Evolutionary conservation across 2,797 vertebrate genomes (phyloP), one percentile per base, ranked within the genome.

Genomic region (Scomberomorus guttatus): DNA sequence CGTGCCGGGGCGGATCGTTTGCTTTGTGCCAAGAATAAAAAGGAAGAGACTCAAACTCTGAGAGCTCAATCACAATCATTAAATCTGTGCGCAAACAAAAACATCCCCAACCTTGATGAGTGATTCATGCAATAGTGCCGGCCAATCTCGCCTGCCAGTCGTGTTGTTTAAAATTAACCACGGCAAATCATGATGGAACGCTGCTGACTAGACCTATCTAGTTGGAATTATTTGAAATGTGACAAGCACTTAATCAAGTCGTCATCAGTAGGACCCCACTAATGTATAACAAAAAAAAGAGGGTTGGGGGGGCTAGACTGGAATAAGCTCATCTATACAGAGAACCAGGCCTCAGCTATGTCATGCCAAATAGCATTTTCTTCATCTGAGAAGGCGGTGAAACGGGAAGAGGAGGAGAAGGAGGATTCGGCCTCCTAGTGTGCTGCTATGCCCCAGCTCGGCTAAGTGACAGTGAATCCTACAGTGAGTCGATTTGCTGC

Each of bases 401-500:
- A 90, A 90, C 65, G 54, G 55, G 72, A 66, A 69, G 64, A 81
- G 70, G 68, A 80, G 73, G 84, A 69, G 66, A 67, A 82, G 84
- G 81, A 85, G 77, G 82, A 86, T 84, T 82, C 70, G 86, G 86
- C 84, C 85, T 88, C 87, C 87, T 86, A 52, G 83, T 37, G 88
- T 3, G 83, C 81, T 65, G 89, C 84, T 75, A 55, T 87, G 87
- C 85, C 86, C 87, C 84, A 56, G 86, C 84, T 90, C 79, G 34
- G 76, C 81, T 90, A 92, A 93, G 89, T 91, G 91, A 94, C 92
- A 88, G 87, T 67, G 90, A 90, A 91, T 93, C 89, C 88, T 82
- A 90, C 89, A 90, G 87, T 78, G 87, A 93, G 91, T 92, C 85
- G 81, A 88, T 93, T 92, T 93, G 88, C 90, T 87, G 87, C 86